Evolutionary conservation across 2,888 invertebrate species (phyloP).

Genomic region (Eurytoma californica): DNA sequence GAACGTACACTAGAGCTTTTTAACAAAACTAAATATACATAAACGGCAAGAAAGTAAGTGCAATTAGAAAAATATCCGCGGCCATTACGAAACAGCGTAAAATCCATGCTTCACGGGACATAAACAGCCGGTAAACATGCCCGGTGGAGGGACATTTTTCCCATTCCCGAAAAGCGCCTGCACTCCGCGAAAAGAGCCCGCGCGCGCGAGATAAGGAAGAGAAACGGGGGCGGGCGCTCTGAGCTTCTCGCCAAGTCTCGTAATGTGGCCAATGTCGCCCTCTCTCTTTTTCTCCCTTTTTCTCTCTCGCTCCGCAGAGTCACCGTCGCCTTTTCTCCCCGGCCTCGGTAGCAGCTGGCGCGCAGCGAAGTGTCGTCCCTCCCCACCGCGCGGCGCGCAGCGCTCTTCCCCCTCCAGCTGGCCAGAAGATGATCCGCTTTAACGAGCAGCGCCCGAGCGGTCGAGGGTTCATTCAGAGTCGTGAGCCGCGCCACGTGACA

Average conservation of each 20-base stretch:
- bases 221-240: constrained; percentile 20
- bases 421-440: constrained; percentile 60
- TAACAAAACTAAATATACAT: too few relatives aligned
- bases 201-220: constrained; percentile 39
- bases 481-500: constrained; percentile 60
- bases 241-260: constrained; percentile 49
- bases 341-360: constrained; percentile 32
- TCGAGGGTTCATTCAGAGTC: constrained; percentile 61
- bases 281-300: constrained; percentile 20
- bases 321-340: not conserved
- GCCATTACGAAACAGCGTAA: too few relatives aligned
- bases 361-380: constrained; percentile 22
- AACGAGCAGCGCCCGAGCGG: constrained; percentile 62
- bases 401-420: not conserved
- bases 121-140: too few relatives aligned
- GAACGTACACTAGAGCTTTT: too few relatives aligned
- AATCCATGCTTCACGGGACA: too few relatives aligned
- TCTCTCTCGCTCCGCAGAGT: constrained; percentile 3
- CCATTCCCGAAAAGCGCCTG: not conserved
- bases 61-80: too few relatives aligned
- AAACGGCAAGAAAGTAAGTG: too few relatives aligned
- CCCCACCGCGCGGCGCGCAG: not conserved
- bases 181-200: not conserved
- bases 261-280: constrained; percentile 47
- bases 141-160: too few relatives aligned